Evolutionary conservation across 2,888 invertebrate genomes (phyloP).

Genomic region (Eilema griseolum): DNA sequence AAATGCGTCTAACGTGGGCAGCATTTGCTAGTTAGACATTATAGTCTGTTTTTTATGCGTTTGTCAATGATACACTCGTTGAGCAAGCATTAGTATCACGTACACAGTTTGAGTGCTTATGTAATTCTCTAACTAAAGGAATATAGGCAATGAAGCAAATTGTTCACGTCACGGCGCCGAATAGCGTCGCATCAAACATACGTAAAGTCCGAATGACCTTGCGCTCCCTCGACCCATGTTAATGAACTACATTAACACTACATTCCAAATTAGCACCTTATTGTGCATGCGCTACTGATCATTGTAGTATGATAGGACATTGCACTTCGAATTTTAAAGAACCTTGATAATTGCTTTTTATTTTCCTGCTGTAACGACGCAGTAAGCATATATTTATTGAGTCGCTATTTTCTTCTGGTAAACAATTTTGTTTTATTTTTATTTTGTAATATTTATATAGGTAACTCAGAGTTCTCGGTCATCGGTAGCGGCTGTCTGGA

Average conservation of each 20-base stretch:
- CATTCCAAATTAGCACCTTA: constrained; percentile 68
- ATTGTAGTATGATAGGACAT: constrained; percentile 31
- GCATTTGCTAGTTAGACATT: not conserved
- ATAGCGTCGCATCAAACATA: constrained; percentile 27
- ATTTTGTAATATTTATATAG: not conserved
- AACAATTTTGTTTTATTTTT: not conserved
- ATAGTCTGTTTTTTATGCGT: not conserved
- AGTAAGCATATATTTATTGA: not conserved
- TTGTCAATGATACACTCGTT: not conserved
- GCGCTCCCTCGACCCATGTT: constrained; percentile 58
- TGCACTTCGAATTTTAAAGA: constrained; percentile 34
- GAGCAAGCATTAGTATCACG: constrained; percentile 12
- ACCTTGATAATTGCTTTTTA: constrained; percentile 28
- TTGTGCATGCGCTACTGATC: constrained; percentile 50
- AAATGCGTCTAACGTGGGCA: not conserved
- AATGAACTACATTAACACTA: constrained; percentile 63
- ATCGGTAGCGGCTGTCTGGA: no score
- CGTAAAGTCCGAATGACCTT: constrained; percentile 57
- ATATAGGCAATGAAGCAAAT: constrained; percentile 41
- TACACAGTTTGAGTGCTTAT: constrained; percentile 10
- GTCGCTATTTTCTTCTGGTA: not conserved
- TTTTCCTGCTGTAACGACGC: constrained; percentile 18
- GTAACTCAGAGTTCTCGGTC: not conserved
- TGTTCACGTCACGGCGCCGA: constrained; percentile 41
- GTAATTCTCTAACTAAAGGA: constrained; percentile 24